These are phyloP conservation scores for Zaprionus inermis DNA, from an alignment of 1,140 invertebrate species.

Conservation along the genomic window DNA sequence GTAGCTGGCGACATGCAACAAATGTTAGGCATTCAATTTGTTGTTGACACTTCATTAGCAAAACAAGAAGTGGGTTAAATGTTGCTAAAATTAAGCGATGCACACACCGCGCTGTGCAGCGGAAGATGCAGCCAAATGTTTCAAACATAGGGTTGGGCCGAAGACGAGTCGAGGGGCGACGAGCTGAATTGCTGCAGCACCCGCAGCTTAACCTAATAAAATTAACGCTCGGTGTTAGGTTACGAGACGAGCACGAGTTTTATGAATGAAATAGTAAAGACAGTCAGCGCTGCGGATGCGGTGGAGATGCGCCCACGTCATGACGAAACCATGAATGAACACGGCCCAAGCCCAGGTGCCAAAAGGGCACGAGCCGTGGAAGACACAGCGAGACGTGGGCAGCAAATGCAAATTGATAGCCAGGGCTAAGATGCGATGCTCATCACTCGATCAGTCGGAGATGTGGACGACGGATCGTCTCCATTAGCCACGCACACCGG, in stretches of 20 bases:
- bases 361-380: constrained; percentile 70
- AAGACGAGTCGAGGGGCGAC: background rate
- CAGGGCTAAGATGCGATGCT: constrained; percentile 56
- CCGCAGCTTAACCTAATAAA: constrained; percentile 73
- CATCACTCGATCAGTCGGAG: constrained; percentile 21
- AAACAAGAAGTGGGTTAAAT: constrained; percentile 76
- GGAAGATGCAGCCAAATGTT: constrained; percentile 52
- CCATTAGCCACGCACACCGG: constrained; percentile 69
- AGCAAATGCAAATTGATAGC: constrained; percentile 82
- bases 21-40: constrained; percentile 82
- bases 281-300: constrained; percentile 37
- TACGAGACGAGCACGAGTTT: constrained; percentile 53
- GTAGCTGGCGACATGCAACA: constrained; percentile 75
- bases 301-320: constrained; percentile 66
- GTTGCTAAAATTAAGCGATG: constrained; percentile 78
- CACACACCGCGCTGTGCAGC: constrained; percentile 26
- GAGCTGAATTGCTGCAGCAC: constrained; percentile 5
- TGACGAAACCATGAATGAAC: constrained; percentile 77
- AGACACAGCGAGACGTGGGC: constrained; percentile 40
- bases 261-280: constrained; percentile 68
- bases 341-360: constrained; percentile 61
- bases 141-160: constrained; percentile 4
- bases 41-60: constrained; percentile 82
- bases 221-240: constrained; percentile 65
- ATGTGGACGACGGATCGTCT: constrained; percentile 3